Base-by-base conservation (phyloP, 2,113 vertebrate species). In the Typhlomys cinereus region DNA sequence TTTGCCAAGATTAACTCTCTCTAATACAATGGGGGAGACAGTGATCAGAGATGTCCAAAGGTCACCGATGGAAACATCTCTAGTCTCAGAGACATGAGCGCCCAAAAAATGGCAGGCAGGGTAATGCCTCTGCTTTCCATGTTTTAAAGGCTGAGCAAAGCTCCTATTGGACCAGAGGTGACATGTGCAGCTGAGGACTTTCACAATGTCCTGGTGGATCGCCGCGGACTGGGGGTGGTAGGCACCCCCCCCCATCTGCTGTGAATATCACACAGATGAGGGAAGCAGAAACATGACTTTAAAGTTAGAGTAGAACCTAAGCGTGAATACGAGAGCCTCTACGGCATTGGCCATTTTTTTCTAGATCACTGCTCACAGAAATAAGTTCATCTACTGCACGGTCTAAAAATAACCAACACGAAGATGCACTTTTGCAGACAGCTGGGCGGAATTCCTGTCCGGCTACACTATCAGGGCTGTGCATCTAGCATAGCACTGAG, bases 41-140 rank as follows among this genome's bases (percentile, higher is more conserved):
- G 5, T 21, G 13, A 41, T 62, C 48, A 23, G 14, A 41, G 34
- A 0, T 25, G 34, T 27, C 29, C 36, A 66, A 46, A 2, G 0
- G 12, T 31, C 27, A 15, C 31, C 48, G 6, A 17, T 31, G 14
- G 70, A 67, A 75, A 78, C 5, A 15, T 5, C 50, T 39, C 44
- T 18, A 1, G 31, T 13, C 13, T 71, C 80, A 23, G 2, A 15
- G 44, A 66, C n/a, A 71, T 1, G 7, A 54, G 21, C 39, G 9
- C 13, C 31, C 15, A 39, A 48, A 88, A n/a, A 6, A 36, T 27
- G 18, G 62, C 29, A 39, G 54, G 66, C 18, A 34, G 36, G 23
- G 4, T 0, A 18, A 48, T 0, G 1, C 25, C 20, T 7, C 31
- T 59, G 62, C 6, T 3, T 27, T 25, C n/a, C 1, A 18, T n/a